phyloP scores from a whole-genome alignment of 35 echinoderm and acorn worm genomes.

The Ophioderma brevispina region DNA sequence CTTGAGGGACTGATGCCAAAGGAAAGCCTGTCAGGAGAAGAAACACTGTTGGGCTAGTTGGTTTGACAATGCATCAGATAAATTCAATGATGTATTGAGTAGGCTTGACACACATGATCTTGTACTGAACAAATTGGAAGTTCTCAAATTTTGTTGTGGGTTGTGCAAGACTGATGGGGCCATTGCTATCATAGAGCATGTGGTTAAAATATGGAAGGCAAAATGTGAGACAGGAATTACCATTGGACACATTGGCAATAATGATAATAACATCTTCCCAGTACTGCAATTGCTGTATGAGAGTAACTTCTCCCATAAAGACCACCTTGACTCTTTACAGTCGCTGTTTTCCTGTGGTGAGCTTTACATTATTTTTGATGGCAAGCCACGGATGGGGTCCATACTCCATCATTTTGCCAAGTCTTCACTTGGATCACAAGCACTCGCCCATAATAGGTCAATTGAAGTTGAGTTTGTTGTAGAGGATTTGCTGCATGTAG shows the following conservation, averaged over 20 bases:
- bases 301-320: neutral
- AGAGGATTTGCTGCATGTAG: neutral
- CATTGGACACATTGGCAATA: too few relatives aligned
- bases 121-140: neutral
- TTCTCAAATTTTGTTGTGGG: conserved; percentile 1
- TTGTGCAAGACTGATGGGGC: neutral
- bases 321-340: too few relatives aligned
- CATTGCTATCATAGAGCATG: neutral
- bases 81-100: neutral
- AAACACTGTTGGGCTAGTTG: neutral
- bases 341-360: neutral
- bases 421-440: neutral
- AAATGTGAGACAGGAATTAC: too few relatives aligned
- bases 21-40: too few relatives aligned
- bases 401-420: neutral
- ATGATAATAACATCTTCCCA: neutral
- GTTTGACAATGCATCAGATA: neutral
- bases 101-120: neutral
- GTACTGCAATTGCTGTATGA: neutral
- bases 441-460: neutral
- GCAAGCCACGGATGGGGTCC: neutral
- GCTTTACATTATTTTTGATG: neutral
- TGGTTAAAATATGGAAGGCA: neutral
- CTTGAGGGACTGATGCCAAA: too few relatives aligned
- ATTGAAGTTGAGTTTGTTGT: neutral